Conservation (phyloP, 2,888 invertebrate genomes). For the Drosophila paramelanica region DNA sequence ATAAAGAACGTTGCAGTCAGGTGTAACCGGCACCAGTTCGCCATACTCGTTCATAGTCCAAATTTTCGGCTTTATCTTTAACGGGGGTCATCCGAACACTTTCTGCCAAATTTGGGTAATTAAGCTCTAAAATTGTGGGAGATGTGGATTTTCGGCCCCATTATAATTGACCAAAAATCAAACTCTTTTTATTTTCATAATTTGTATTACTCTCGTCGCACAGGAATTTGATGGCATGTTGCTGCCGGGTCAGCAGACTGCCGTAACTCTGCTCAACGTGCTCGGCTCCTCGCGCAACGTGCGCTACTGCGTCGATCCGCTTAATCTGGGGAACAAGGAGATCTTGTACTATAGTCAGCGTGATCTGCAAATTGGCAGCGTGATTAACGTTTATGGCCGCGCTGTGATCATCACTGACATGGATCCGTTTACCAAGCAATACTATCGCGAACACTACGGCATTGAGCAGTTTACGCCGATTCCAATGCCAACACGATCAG, state of each 20-base stretch:
- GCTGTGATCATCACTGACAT: constrained; percentile 92
- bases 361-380: constrained; percentile 93
- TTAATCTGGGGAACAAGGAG: constrained; percentile 86
- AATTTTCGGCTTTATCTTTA: no score
- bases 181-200: no score
- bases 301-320: constrained; percentile 87
- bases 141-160: no score
- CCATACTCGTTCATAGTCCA: no score
- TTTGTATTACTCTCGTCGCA: no score
- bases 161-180: no score
- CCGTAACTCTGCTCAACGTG: constrained; percentile 88
- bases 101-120: no score
- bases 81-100: no score
- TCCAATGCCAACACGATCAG: constrained; percentile 70
- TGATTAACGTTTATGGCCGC: constrained; percentile 92
- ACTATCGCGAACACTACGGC: constrained; percentile 88
- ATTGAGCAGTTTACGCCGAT: constrained; percentile 82
- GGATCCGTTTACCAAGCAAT: constrained; percentile 94
- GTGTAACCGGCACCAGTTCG: no score
- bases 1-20: no score
- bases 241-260: constrained; percentile 85
- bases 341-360: constrained; percentile 81
- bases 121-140: no score
- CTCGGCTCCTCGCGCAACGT: constrained; percentile 86
- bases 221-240: constrained; percentile 81